Base-by-base conservation (phyloP, 2,888 invertebrate species). In the Orthonychiurus folsomi region DNA sequence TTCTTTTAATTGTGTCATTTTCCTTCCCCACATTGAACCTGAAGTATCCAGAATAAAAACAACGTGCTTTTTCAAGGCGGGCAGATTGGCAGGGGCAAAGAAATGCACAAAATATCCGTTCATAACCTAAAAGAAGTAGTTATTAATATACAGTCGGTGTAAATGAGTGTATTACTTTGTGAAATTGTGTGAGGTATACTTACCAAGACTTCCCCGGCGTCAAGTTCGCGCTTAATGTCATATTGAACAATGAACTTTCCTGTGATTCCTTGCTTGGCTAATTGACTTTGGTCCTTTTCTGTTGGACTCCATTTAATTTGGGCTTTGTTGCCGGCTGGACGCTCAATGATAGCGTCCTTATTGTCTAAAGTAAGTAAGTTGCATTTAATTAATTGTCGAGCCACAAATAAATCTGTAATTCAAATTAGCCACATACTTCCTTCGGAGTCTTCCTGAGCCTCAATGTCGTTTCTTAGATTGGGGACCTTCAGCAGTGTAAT, bases 31-130 rank as follows among this genome's bases (percentile, higher is more conserved):
- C 88, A 88, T 88, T 59, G 87, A 87, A 5, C 87, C 86, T 28
- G 86, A 86, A 0, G 85, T 83, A 75, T 88, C 88, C 73, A 88
- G 78, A 20, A 88, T 84, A 75, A 88, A 88, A 12, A 87, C 81
- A 3, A 85, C 84, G 73, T 85, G 82, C 75, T 87, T 87, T 62
- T 79, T 80, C 54, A 86, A 77, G 1, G 84, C 80, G 24, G 80
- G 78, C 64, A 85, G 75, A 24, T 82, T 80, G 2, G 77, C 76
- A 0, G 87, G 87, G 5, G 86, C 83, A 75, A 86, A 86, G 78
- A 86, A 87, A 73, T 88, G 87, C 0, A 87, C 85, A 76, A 88
- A 88, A 76, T 86, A 86, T 0, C 86, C 87, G 63, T 79, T 77
- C 48, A 76, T 75, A 5, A 57, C 24, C 55, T 55, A 24, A 55